phyloP scores from a whole-genome alignment of 2,113 vertebrate species.

The Syngnathus scovelli region DNA sequence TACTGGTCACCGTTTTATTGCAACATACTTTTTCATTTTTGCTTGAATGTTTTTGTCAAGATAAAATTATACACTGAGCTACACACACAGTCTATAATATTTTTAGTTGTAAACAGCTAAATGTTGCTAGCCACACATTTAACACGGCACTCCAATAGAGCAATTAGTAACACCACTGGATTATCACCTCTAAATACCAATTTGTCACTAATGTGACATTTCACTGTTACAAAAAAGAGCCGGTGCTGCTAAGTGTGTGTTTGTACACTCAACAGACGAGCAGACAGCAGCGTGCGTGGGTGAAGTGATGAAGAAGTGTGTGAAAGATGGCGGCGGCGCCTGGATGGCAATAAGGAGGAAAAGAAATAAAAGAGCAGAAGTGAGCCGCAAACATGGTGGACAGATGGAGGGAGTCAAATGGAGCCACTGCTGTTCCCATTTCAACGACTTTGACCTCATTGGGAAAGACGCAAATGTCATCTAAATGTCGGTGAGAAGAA shows the following conservation, averaged over 20 bases:
- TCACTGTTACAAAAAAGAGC: constrained; percentile 35
- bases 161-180: constrained; percentile 2
- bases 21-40: no score
- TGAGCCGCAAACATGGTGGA: constrained; percentile 7
- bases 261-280: constrained; percentile 15
- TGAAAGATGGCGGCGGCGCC: constrained; percentile 10
- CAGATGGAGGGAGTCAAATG: constrained; percentile 5
- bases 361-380: constrained; percentile 39
- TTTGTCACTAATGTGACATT: constrained; percentile 56
- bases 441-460: constrained; percentile 10
- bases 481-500: background rate
- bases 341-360: background rate
- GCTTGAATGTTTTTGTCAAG: background rate
- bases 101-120: no score
- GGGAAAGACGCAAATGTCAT: constrained; percentile 8
- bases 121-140: no score
- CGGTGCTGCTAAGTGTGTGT: constrained; percentile 30
- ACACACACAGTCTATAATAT: no score
- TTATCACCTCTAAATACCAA: constrained; percentile 9
- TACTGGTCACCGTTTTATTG: no score
- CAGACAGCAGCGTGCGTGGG: constrained; percentile 46
- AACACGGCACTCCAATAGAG: no score
- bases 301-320: constrained; percentile 1
- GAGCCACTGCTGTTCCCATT: background rate
- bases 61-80: no score